Evolutionary conservation across 1,140 invertebrate genomes (phyloP).

Genomic region (Cyclargus thomasi): DNA sequence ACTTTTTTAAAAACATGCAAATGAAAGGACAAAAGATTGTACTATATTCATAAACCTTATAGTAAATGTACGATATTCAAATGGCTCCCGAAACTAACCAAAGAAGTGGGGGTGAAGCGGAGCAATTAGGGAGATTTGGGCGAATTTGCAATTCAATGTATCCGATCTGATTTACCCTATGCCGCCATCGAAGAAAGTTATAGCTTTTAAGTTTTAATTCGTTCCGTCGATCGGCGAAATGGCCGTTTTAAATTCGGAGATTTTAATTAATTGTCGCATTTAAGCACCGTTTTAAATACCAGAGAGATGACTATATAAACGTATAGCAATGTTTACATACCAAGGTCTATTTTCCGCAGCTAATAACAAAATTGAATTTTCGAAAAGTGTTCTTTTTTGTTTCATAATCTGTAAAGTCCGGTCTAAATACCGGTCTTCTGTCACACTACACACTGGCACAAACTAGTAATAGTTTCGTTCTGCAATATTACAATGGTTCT

Average conservation of each 20-base stretch:
- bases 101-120: slow-evolving; percentile 30
- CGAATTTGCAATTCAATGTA: slow-evolving; percentile 43
- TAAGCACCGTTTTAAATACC: not conserved
- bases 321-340: no score
- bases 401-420: no score
- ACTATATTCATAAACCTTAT: slow-evolving; percentile 18
- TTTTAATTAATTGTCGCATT: not conserved
- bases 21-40: slow-evolving; percentile 1
- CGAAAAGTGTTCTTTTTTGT: no score
- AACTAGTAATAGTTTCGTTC: not conserved
- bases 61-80: slow-evolving; percentile 34
- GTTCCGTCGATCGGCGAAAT: slow-evolving; percentile 19
- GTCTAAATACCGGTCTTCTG: not conserved
- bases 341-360: no score
- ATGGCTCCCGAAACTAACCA: slow-evolving; percentile 34
- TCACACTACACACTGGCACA: no score
- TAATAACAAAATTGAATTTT: no score
- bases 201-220: slow-evolving; percentile 27
- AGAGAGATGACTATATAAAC: no score
- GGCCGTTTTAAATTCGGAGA: slow-evolving; percentile 5
- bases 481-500: not conserved
- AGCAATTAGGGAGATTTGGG: slow-evolving; percentile 39
- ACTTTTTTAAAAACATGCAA: not conserved
- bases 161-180: slow-evolving; percentile 29
- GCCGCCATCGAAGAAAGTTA: slow-evolving; percentile 24